A percentile compares a stretch with the other conserved stretches of the same genome.
These are phyloP conservation scores for Achlya flavicornis DNA, from an alignment of 2,888 invertebrate genomes.

Conservation along the genomic window DNA sequence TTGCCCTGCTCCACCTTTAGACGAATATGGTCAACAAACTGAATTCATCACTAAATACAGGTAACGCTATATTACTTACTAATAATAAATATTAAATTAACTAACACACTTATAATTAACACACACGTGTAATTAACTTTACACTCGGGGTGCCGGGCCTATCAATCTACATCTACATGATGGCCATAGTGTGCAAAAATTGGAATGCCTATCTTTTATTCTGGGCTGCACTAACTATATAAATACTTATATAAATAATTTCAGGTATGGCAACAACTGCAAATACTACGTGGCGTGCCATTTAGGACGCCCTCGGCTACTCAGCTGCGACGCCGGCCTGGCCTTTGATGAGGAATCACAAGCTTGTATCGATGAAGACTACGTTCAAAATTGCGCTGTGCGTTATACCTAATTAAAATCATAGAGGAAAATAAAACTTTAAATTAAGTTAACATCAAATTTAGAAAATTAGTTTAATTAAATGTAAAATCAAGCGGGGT, in stretches of 20 bases:
- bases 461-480: no score
- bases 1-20: conserved; percentile 47
- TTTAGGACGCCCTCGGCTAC: conserved; percentile 56
- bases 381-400: conserved; percentile 8
- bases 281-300: conserved; percentile 60
- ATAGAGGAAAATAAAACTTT: conserved; percentile 17
- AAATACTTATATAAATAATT: conserved; percentile 13
- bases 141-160: no score
- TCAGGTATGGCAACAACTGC: conserved; percentile 57
- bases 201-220: no score
- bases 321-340: conserved; percentile 61
- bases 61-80: conserved; percentile 31
- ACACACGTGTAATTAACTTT: no score
- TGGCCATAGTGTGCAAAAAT: no score
- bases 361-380: conserved; percentile 47
- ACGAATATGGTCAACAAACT: conserved; percentile 36
- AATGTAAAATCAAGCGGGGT: no score
- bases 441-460: no score
- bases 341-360: conserved; percentile 52
- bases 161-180: no score
- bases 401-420: background rate
- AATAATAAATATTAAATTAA: background rate
- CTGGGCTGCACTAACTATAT: background rate
- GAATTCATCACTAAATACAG: conserved; percentile 51
- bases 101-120: no score